These are phyloP conservation scores for Alca torda DNA, from an alignment of 2,797 vertebrate genomes.

Conservation along the genomic window DNA sequence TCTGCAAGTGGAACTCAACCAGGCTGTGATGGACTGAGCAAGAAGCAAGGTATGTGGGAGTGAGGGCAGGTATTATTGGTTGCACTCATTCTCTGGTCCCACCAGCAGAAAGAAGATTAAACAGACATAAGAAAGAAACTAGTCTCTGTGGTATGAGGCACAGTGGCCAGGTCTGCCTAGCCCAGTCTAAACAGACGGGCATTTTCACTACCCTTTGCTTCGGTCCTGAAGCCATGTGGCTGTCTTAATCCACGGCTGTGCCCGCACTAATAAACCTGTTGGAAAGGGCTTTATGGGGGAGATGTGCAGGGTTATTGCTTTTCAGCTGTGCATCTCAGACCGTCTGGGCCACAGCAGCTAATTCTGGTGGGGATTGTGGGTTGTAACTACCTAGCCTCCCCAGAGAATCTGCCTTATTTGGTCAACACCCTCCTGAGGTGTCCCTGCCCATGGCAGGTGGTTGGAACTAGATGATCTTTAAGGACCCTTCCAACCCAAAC, in stretches of 20 bases:
- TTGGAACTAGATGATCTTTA: background rate
- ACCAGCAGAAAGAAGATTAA: background rate
- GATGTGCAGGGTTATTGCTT: background rate
- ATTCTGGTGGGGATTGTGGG: background rate
- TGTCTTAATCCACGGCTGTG: background rate
- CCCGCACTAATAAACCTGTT: background rate
- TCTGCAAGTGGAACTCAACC: constrained; percentile 73
- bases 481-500: background rate
- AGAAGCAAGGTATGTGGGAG: background rate
- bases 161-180: background rate
- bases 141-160: background rate
- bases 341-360: background rate
- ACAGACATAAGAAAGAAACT: background rate
- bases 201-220: background rate
- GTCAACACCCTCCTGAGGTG: background rate
- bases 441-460: background rate
- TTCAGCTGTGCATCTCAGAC: background rate
- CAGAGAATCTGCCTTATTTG: background rate
- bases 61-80: background rate
- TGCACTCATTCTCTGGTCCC: background rate
- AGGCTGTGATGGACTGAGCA: constrained; percentile 75
- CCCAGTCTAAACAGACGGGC: background rate
- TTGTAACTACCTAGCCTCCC: background rate
- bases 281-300: background rate
- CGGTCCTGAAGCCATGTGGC: background rate